phyloP scores from a whole-genome alignment of 64 coral and sea anemone species.

The Actinia tenebrosa region DNA sequence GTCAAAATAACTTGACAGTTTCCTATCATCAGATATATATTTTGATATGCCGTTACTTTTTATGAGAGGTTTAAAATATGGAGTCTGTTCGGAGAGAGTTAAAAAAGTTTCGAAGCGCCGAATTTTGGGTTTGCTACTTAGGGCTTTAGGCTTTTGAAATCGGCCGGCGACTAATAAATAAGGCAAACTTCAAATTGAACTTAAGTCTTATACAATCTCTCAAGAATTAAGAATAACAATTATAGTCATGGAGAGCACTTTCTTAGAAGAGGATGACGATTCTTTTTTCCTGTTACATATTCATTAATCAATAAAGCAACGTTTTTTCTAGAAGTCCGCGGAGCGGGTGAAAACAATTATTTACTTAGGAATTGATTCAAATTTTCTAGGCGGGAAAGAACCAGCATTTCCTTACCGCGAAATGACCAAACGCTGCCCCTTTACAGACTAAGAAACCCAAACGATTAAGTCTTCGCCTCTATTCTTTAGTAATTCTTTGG shows the following conservation, averaged over 20 bases:
- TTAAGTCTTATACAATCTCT: not conserved
- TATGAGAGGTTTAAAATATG: not conserved
- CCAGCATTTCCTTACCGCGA: not conserved
- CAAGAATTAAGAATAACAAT: constrained; percentile 13
- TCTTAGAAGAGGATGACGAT: not conserved
- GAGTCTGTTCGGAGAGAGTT: not conserved
- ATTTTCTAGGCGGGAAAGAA: not conserved
- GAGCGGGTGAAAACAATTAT: not conserved
- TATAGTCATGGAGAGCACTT: not conserved
- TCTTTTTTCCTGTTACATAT: not conserved
- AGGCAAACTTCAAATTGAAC: not conserved
- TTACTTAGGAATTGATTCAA: not conserved
- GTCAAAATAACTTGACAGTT: not conserved
- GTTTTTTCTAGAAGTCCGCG: not conserved
- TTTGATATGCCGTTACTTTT: not conserved
- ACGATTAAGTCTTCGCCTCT: constrained; percentile 7
- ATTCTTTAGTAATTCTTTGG: not conserved
- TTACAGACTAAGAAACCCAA: not conserved
- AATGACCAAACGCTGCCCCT: not conserved
- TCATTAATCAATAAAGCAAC: not conserved
- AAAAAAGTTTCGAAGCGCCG: not conserved
- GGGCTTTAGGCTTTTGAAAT: not conserved
- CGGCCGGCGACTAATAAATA: not conserved
- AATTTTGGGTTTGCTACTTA: not conserved
- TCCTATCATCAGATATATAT: not conserved